Base-by-base conservation (phyloP, 2,888 invertebrate species). In the Trachelus troglodyta region DNA sequence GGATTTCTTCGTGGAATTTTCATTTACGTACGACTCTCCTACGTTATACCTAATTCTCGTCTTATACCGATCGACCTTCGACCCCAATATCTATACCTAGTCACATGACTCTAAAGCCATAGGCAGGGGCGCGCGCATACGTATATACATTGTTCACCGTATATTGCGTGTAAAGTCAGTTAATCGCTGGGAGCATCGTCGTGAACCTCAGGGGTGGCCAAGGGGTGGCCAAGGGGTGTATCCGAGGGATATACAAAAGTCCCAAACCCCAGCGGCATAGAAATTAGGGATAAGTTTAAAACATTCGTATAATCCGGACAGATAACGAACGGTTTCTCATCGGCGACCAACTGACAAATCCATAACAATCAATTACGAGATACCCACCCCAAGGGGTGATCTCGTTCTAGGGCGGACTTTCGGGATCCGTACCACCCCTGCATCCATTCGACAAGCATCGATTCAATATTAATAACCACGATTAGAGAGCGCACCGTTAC, bases 401-500 rank as follows among this genome's bases (percentile, higher is more conserved):
- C n/a, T 71, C 15, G 9, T 31, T n/a, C 71, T n/a, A 12, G 71
- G 33, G 71, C 71, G 33, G 30, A 71, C 30, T 71, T 23, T n/a
- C 69, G 78, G 81, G 77, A 12, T 35, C 69, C 76, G 74, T 40
- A 78, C 71, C 30, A 71, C 33, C 74, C 34, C 71, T 31, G 34
- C 71, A 31, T 35, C 69, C 40, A 68, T 69, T 77, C 15, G 73
- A 76, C 75, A 12, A n/a, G 76, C 82, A 82, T 84, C 89, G 86
- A 89, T 89, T 85, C 86, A 84, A 87, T 89, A 89, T 89, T 89
- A 89, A 89, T 89, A 88, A 87, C 85, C 82, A 83, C 86, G 89
- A 86, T 87, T 88, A 84, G 84, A 77, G 82, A 79, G 80, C 74
- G 80, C 80, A 79, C 69, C 30, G 35, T 69, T 77, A 30, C 31